Evolutionary conservation across 2,888 invertebrate species (phyloP).

Genomic region (Cepaea hortensis): DNA sequence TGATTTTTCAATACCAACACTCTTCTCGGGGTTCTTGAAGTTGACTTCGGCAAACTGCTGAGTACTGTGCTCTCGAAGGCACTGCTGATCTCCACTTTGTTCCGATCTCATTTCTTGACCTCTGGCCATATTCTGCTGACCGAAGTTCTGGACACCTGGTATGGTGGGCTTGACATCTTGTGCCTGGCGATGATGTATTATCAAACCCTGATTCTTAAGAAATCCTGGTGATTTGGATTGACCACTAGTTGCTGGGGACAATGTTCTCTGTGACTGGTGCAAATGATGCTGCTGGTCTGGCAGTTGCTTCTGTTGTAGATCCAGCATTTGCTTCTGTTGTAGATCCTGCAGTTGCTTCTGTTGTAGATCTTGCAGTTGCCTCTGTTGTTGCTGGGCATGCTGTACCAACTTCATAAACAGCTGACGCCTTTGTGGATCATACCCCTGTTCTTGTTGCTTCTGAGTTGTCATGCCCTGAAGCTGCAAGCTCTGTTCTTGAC

Average conservation of each 20-base stretch:
- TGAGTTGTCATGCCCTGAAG: conserved; percentile 8
- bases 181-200: conserved; percentile 18
- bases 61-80: not conserved
- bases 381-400: conserved; percentile 40
- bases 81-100: not conserved
- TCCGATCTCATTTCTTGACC: not conserved
- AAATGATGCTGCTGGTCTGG: conserved; percentile 19
- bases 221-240: not conserved
- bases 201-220: conserved; percentile 35
- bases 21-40: not conserved
- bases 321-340: not conserved
- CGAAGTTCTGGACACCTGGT: not conserved
- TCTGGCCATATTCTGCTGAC: not conserved
- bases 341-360: not conserved
- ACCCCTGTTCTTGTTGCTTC: not conserved
- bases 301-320: conserved; percentile 34
- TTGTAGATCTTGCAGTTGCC: conserved; percentile 13
- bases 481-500: conserved; percentile 6
- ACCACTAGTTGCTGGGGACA: not conserved
- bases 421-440: conserved; percentile 12
- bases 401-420: conserved; percentile 40
- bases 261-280: not conserved
- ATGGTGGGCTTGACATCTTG: not conserved
- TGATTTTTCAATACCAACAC: not conserved
- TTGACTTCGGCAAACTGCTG: not conserved